These are phyloP conservation scores for Anastrepha ludens DNA, from an alignment of 1,140 invertebrate genomes.

Conservation along the genomic window DNA sequence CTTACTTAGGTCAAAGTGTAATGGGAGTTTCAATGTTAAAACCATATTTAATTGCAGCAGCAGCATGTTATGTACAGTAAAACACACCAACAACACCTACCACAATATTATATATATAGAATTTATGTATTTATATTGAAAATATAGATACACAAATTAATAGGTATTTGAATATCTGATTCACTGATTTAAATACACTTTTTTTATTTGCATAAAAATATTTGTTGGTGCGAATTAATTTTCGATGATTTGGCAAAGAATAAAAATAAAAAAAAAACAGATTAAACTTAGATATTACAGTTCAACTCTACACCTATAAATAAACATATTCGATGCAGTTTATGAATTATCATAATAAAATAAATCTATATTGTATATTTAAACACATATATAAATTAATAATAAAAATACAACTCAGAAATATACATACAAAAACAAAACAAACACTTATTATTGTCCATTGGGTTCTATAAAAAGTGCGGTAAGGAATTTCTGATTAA, in stretches of 20 bases:
- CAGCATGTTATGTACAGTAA: slow-evolving; percentile 53
- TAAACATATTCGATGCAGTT: slow-evolving; percentile 25
- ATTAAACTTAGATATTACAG: background rate
- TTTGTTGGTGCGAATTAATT: background rate
- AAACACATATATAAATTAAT: slow-evolving; percentile 34
- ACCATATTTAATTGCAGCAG: slow-evolving; percentile 15
- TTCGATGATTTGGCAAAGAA: background rate
- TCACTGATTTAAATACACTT: background rate
- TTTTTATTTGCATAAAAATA: background rate
- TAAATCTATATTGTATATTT: slow-evolving; percentile 34
- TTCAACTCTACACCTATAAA: slow-evolving; percentile 9
- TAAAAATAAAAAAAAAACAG: background rate
- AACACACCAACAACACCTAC: slow-evolving; percentile 28
- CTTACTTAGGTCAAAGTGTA: background rate
- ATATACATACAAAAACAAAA: slow-evolving; percentile 35
- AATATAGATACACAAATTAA: background rate
- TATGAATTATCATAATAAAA: slow-evolving; percentile 21
- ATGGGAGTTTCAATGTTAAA: slow-evolving; percentile 17
- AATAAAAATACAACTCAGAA: slow-evolving; percentile 23
- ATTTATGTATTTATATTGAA: slow-evolving; percentile 1
- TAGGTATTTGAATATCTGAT: background rate
- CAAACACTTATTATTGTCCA: too few relatives aligned
- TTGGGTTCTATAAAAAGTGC: too few relatives aligned
- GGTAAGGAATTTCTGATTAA: too few relatives aligned
- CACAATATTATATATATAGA: background rate